Evolutionary conservation across 2,797 vertebrate genomes (phyloP).

Genomic region (Synanceia verrucosa): DNA sequence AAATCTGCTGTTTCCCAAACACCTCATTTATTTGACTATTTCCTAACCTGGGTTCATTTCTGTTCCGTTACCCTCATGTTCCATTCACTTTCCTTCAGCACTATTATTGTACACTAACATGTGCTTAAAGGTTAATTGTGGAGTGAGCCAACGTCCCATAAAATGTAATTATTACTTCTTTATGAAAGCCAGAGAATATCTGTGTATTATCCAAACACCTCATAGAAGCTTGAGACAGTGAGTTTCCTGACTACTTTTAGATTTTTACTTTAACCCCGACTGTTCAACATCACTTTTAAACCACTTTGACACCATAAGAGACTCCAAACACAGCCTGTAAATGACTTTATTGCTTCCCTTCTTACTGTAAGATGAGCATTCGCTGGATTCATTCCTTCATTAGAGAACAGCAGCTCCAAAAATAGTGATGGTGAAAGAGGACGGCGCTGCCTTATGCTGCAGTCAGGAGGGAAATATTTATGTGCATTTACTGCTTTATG

Average conservation of each 20-base stretch:
- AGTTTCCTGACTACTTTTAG: neutral
- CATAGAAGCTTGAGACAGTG: neutral
- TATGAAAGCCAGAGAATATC: slow-evolving; percentile 6
- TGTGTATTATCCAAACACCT: neutral
- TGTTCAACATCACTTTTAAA: neutral
- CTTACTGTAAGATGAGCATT: neutral
- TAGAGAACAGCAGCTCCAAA: neutral
- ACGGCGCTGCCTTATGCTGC: neutral
- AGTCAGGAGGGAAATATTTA: neutral
- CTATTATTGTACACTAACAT: neutral
- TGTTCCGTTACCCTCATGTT: neutral
- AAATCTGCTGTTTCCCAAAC: neutral
- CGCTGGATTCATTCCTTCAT: neutral
- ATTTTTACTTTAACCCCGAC: neutral
- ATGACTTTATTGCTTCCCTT: neutral
- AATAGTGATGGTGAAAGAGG: neutral
- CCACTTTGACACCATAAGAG: neutral
- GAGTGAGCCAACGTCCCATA: too few relatives aligned
- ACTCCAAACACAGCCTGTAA: neutral
- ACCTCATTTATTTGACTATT: neutral
- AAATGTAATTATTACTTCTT: neutral
- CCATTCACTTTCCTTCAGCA: neutral
- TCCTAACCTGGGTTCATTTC: neutral
- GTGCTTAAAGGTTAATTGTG: slow-evolving; percentile 2
- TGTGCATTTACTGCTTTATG: neutral